These are phyloP conservation scores for Mamestra configurata DNA, from an alignment of 1,140 invertebrate genomes.

Conservation along the genomic window DNA sequence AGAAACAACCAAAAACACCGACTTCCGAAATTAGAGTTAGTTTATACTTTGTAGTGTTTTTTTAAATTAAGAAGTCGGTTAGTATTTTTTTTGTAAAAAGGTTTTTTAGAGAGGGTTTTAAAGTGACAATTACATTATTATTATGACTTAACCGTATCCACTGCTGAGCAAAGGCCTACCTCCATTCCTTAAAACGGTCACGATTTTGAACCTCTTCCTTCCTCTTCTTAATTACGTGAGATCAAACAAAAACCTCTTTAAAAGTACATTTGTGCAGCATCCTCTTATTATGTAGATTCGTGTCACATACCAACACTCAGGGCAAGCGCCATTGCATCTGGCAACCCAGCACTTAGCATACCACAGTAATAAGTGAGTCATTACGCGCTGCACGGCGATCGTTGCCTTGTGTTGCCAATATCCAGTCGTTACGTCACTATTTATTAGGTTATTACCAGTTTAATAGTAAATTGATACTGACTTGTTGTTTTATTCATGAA, in stretches of 20 bases:
- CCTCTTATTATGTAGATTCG: neutral
- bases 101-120: too few species aligned
- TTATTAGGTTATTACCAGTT: constrained; percentile 21
- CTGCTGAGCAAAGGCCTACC: too few species aligned
- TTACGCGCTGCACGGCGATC: neutral
- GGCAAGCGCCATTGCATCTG: neutral
- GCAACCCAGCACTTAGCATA: constrained; percentile 30
- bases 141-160: too few species aligned
- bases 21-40: too few species aligned
- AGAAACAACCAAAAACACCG: too few species aligned
- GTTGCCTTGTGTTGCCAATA: constrained; percentile 32
- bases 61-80: too few species aligned
- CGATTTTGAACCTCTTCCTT: too few species aligned
- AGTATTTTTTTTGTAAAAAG: too few species aligned
- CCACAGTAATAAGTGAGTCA: constrained; percentile 41
- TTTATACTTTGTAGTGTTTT: too few species aligned
- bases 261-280: neutral
- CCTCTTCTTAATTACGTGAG: too few species aligned
- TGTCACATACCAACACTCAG: neutral
- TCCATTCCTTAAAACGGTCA: too few species aligned
- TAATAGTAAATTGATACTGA: constrained; percentile 6
- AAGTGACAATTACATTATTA: too few species aligned
- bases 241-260: neutral
- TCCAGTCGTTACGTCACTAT: constrained; percentile 5
- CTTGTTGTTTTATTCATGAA: neutral